Evolutionary conservation across 2,888 invertebrate genomes (phyloP).

Genomic region (Drosophila formosana): DNA sequence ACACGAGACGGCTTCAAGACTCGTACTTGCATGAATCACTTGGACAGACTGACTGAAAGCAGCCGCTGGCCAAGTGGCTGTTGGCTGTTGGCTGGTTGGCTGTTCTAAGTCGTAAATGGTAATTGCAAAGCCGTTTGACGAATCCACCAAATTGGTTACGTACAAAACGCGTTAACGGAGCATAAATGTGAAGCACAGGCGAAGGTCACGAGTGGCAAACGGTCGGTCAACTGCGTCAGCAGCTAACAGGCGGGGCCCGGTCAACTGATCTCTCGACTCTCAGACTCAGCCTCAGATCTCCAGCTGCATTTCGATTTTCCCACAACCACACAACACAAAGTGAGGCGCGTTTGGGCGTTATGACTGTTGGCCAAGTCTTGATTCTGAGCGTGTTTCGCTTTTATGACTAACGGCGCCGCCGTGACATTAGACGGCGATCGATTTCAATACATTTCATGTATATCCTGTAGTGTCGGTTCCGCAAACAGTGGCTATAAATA

Average conservation of each 20-base stretch:
- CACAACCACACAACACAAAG: constrained; percentile 42
- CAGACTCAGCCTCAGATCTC: constrained; percentile 6
- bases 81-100: neutral
- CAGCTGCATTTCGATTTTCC: constrained; percentile 54
- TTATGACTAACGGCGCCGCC: constrained; percentile 64
- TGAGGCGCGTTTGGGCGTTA: constrained; percentile 56
- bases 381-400: constrained; percentile 39
- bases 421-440: constrained; percentile 54
- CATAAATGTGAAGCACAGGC: constrained; percentile 52
- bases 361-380: constrained; percentile 15
- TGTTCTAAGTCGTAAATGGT: constrained; percentile 27
- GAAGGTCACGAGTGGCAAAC: constrained; percentile 59
- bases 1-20: constrained; percentile 9
- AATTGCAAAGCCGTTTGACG: constrained; percentile 57
- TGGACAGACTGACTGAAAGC: constrained; percentile 22
- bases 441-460: constrained; percentile 40
- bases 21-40: constrained; percentile 56
- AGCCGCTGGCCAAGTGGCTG: constrained; percentile 20
- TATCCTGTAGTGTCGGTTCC: constrained; percentile 65
- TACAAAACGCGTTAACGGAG: constrained; percentile 62
- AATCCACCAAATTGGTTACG: constrained; percentile 54
- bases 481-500: constrained; percentile 48
- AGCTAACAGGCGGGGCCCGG: constrained; percentile 41
- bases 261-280: constrained; percentile 5
- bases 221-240: constrained; percentile 48